Evolutionary conservation across 92 coral and sea anemone genomes (phyloP), one percentile per base, ranked within the genome.

Genomic region (Ricordea florida): DNA sequence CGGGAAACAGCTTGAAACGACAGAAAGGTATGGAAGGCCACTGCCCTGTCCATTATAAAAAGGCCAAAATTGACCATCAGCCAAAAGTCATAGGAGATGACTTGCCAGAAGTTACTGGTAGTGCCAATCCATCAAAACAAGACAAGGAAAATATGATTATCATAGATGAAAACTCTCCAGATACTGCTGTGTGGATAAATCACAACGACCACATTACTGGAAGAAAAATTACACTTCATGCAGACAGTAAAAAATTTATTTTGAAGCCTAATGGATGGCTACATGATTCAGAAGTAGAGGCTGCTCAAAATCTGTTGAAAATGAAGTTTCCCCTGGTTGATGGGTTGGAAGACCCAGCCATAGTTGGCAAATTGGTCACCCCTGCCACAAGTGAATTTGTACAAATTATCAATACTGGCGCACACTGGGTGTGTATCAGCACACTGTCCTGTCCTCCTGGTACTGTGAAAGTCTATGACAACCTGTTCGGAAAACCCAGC

Each of bases 91-190:
- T 3, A 62, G 46, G 29, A 38, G 69, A 62, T 37, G 17, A 62
- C 51, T 37, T 62, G 52, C 32, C 47, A 14, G 29, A 37, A 37
- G n/a, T n/a, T n/a, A n/a, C n/a, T n/a, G 66, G 8, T 30, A 13
- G 35, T 38, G 15, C 70, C 40, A 27, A 27, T 16, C 70, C 70
- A 62, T 15, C 70, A 63, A 62, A 10, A 62, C 14, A 51, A 9
- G 34, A 32, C 37, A 38, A 63, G 47, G 70, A 41, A 4, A 21
- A 63, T 63, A 63, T 16, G 10, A 34, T 73, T 8, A 59, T 33
- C 43, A 26, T 60, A 25, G 46, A 73, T 46, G 58, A 73, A 16
- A 59, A 73, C 72, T 73, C 72, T 59, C 72, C 72, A 5, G 71
- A 73, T 48, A 42, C 80, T 23, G 42, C 27, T 18, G 33, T 73